These are phyloP conservation scores for Festucalex cinctus DNA, from an alignment of 2,113 vertebrate genomes.

Conservation along the genomic window DNA sequence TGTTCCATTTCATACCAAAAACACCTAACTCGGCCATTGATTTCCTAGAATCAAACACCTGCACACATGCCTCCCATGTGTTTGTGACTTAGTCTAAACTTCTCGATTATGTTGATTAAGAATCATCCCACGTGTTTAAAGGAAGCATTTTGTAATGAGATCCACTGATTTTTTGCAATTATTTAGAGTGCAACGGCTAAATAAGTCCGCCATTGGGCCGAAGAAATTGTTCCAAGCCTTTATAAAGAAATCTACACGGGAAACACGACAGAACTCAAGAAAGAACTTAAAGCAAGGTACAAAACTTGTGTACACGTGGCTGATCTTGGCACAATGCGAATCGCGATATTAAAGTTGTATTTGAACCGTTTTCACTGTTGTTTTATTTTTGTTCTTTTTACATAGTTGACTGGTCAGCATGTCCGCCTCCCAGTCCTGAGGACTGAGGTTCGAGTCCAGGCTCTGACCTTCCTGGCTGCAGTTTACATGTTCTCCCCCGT, in stretches of 20 bases:
- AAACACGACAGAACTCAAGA: no score
- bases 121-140: background rate
- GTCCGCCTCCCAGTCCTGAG: no score
- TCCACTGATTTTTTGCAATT: background rate
- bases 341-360: no score
- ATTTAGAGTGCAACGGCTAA: background rate
- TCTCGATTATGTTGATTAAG: background rate
- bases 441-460: no score
- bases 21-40: background rate
- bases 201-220: background rate
- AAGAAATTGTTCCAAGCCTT: background rate
- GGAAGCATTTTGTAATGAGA: background rate
- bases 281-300: no score
- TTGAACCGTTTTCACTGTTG: no score
- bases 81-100: background rate
- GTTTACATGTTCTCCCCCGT: no score
- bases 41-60: background rate
- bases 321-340: no score
- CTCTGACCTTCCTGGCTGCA: no score
- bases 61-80: background rate
- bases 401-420: no score
- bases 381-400: no score
- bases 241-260: background rate
- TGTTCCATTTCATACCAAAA: background rate
- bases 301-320: no score